Percentiles rank a stretch among this genome's conserved stretches.
phyloP scores from a whole-genome alignment of 2,888 invertebrate species.

The Bursaphelenchus okinawaensis region DNA sequence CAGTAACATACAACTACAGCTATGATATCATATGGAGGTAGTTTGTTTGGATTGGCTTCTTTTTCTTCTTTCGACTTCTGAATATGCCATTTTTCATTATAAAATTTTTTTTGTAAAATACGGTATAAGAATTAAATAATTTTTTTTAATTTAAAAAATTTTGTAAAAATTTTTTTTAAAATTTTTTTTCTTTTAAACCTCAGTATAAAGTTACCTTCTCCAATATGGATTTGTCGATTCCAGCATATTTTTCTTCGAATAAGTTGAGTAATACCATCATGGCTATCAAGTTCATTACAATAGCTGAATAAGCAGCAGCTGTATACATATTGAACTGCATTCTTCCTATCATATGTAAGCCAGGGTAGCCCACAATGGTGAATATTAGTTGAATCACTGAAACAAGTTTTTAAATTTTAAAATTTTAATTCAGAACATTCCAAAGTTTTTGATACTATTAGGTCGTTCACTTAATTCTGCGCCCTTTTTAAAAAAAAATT shows the following conservation, averaged over 20 bases:
- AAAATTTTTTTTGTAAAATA: too few species aligned
- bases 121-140: too few species aligned
- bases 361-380: slow-evolving; percentile 32
- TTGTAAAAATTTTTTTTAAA: too few species aligned
- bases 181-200: too few species aligned
- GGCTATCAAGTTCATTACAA: slow-evolving; percentile 28
- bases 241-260: slow-evolving; percentile 33
- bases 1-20: slow-evolving; percentile 39
- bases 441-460: too few species aligned
- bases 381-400: slow-evolving; percentile 36
- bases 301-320: slow-evolving; percentile 31
- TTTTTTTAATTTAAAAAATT: too few species aligned
- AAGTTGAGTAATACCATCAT: slow-evolving; percentile 24
- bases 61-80: neutral
- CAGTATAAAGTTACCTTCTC: too few species aligned
- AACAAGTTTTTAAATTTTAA: too few species aligned
- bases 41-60: neutral
- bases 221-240: slow-evolving; percentile 1
- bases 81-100: too few species aligned
- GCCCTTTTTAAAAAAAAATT: too few species aligned
- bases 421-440: too few species aligned
- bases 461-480: too few species aligned
- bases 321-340: slow-evolving; percentile 38
- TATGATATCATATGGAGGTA: slow-evolving; percentile 37
- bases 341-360: slow-evolving; percentile 21